Percentiles rank a stretch among this genome's conserved stretches.
These are phyloP conservation scores for Hirtodrosophila duncani DNA, from an alignment of 2,888 invertebrate genomes.

Conservation along the genomic window DNA sequence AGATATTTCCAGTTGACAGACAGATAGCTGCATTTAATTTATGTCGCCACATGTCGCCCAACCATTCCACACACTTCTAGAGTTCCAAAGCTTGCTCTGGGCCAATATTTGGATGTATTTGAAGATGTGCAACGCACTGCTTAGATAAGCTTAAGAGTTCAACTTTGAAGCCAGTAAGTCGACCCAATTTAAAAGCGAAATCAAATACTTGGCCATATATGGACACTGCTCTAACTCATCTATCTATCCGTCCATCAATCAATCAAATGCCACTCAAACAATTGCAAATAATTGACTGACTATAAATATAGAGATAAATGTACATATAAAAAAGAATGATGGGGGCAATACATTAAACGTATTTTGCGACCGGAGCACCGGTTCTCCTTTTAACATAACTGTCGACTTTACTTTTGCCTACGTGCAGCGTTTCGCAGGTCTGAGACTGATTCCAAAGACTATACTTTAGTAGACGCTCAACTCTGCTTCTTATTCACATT, in stretches of 20 bases:
- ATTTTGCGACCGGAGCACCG: too few species aligned
- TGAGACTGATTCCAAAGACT: too few species aligned
- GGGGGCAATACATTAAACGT: too few species aligned
- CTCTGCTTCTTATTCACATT: too few species aligned
- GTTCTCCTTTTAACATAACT: too few species aligned
- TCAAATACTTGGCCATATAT: slow-evolving; percentile 23
- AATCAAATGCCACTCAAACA: slow-evolving; percentile 31
- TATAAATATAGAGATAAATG: not conserved
- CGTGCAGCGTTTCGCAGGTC: too few species aligned
- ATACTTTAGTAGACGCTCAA: too few species aligned
- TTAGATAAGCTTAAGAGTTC: slow-evolving; percentile 7
- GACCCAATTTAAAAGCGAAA: slow-evolving; percentile 5
- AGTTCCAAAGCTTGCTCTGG: slow-evolving; percentile 24
- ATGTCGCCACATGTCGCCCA: slow-evolving; percentile 15
- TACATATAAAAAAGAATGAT: too few species aligned
- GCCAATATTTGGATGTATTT: slow-evolving; percentile 21
- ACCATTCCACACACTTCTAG: too few species aligned
- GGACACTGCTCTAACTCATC: slow-evolving; percentile 1
- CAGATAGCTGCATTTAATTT: slow-evolving; percentile 50
- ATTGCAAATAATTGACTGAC: slow-evolving; percentile 35
- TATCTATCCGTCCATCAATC: slow-evolving; percentile 38
- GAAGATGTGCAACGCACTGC: slow-evolving; percentile 10
- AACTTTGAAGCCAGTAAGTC: not conserved
- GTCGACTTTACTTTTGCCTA: too few species aligned
- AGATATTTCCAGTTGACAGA: slow-evolving; percentile 19